Base-by-base conservation (phyloP, 2,113 vertebrate species). In the Dipodomys spectabilis region DNA sequence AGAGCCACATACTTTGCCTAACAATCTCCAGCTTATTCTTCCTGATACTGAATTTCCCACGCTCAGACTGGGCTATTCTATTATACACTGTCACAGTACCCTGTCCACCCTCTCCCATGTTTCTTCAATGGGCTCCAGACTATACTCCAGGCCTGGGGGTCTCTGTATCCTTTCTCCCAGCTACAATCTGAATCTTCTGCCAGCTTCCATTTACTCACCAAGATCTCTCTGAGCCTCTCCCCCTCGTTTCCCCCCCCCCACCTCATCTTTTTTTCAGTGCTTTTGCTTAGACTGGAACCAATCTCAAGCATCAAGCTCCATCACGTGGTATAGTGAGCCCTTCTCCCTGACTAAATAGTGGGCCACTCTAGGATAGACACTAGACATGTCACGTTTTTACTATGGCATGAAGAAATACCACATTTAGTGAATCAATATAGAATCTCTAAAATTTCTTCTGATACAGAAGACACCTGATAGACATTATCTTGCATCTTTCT, bases 371-470 rank as follows among this genome's bases (percentile, higher is more conserved):
- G 64, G 68, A 81, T 44, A 84, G 75, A 90, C 16, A 57, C n/a
- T 27, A 73, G 69, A 88, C 18, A 16, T 72, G 23, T 69, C 45
- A 80, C 60, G 13, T 87, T 82, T 88, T 87, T 35, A 82, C 71
- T 53, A 18, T 73, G 53, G 75, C 45, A 22, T 23, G 15, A 80
- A 57, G 25, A 92, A 93, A 95, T 57, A 27, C 64, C 87, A 94
- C n/a, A 45, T 71, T 67, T 90, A 86, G 84, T 85, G 49, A 94
- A 65, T 20, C 75, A 79, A 53, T 84, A 44, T 2, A 71, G 35
- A 72, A 28, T 88, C 65, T 90, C 69, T 81, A 30, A 73, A 65
- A 90, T 92, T 89, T 85, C 39, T 93, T 92, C 91, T 79, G 94
- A 93, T 74, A 90, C 15, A 85, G 81, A 95, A 86, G 71, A 94